Percentiles rank a stretch among this genome's conserved stretches.
Evolutionary conservation across 2,797 vertebrate genomes (phyloP).

Genomic region (Dermochelys coriacea): DNA sequence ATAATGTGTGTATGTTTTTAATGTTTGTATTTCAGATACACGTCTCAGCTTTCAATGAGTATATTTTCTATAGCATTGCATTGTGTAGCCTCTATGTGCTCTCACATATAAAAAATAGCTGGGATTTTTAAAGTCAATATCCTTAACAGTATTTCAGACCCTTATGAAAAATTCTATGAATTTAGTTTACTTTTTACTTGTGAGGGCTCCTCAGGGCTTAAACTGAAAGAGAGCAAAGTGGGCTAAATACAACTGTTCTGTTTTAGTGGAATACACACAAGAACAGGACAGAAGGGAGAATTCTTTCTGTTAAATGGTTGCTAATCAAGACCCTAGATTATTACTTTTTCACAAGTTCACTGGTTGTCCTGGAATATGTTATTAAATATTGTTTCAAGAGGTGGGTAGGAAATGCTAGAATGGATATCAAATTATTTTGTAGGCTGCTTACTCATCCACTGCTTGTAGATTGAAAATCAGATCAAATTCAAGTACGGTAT

Average conservation of each 20-base stretch:
- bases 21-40: neutral
- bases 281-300: neutral
- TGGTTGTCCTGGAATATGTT: neutral
- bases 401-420: neutral
- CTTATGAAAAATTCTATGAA: neutral
- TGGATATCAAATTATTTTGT: neutral
- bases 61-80: neutral
- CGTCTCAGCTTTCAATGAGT: neutral
- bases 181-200: neutral
- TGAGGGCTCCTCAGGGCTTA: neutral
- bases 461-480: neutral
- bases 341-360: neutral
- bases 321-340: neutral
- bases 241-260: neutral
- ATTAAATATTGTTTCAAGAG: neutral
- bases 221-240: neutral
- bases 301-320: neutral
- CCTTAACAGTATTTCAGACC: neutral
- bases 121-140: neutral
- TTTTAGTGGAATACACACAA: neutral
- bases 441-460: neutral
- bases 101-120: neutral
- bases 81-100: neutral
- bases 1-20: neutral
- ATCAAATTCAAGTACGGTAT: neutral